These are phyloP conservation scores for Xiphophorus maculatus DNA, from an alignment of 2,113 vertebrate species.

Conservation along the genomic window DNA sequence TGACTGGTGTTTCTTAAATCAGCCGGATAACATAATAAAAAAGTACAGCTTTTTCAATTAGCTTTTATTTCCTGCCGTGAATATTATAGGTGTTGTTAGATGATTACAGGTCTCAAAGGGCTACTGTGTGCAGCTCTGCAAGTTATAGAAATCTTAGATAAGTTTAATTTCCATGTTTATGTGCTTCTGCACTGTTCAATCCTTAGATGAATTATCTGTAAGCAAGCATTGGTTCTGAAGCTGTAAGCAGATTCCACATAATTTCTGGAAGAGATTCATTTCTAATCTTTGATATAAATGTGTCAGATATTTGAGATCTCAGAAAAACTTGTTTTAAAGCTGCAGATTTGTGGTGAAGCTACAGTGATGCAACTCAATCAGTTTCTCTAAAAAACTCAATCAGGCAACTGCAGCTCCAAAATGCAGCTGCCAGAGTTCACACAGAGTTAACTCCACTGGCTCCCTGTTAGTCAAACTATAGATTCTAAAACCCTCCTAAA, in stretches of 20 bases:
- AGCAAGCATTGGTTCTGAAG: not conserved
- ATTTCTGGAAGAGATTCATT: not conserved
- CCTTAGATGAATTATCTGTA: not conserved
- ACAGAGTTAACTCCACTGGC: too few relatives aligned
- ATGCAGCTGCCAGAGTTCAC: too few relatives aligned
- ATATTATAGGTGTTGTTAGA: slow-evolving; percentile 4
- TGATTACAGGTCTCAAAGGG: slow-evolving; percentile 3
- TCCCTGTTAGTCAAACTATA: not conserved
- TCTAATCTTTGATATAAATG: not conserved
- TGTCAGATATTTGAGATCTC: not conserved
- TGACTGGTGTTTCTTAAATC: slow-evolving; percentile 24
- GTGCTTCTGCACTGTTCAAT: not conserved
- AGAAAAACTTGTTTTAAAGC: not conserved
- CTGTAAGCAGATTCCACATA: not conserved
- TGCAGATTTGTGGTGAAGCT: not conserved
- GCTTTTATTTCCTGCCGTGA: slow-evolving; percentile 11
- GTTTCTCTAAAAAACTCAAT: not conserved
- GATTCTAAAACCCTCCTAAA: not conserved
- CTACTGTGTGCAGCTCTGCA: fast-evolving
- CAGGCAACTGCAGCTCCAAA: too few relatives aligned
- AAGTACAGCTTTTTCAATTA: slow-evolving; percentile 33
- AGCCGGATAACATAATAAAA: slow-evolving; percentile 40
- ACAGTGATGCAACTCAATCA: not conserved
- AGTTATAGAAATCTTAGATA: not conserved
- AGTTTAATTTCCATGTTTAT: not conserved